Evolutionary conservation across 2,888 invertebrate species (phyloP).

Genomic region (Clostera curtula): DNA sequence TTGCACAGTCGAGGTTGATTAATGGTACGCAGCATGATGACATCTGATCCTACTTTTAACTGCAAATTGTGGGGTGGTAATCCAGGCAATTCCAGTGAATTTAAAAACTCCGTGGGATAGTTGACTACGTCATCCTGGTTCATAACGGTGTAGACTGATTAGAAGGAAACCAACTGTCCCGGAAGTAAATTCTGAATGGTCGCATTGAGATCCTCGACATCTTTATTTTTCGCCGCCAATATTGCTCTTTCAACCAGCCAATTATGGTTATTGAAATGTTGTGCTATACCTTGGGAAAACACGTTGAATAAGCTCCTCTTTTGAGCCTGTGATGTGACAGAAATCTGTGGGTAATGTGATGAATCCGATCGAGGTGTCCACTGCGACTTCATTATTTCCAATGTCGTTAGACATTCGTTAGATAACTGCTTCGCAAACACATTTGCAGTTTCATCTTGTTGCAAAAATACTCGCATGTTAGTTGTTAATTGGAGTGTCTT

Average conservation of each 20-base stretch:
- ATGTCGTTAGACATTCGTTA: no score
- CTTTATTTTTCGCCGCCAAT: slow-evolving; percentile 24
- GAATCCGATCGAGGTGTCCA: slow-evolving; percentile 18
- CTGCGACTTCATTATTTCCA: slow-evolving; percentile 16
- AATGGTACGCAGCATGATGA: no score
- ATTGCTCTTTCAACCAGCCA: slow-evolving; percentile 27
- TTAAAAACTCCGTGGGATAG: no score
- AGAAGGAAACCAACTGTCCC: slow-evolving; percentile 7
- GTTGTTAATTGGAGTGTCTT: slow-evolving; percentile 21
- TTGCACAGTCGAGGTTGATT: no score
- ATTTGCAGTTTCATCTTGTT: slow-evolving; percentile 17
- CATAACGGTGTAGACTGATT: no score
- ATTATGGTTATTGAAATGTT: slow-evolving; percentile 19
- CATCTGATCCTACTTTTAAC: no score
- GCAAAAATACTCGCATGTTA: slow-evolving; percentile 15
- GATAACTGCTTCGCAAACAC: slow-evolving; percentile 22
- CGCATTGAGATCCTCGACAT: slow-evolving; percentile 8
- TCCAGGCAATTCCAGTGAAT: no score
- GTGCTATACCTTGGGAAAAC: slow-evolving; percentile 21
- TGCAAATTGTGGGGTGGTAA: no score
- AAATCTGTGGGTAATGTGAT: slow-evolving; percentile 17
- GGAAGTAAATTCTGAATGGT: slow-evolving; percentile 6
- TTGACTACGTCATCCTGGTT: no score
- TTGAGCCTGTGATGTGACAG: slow-evolving; percentile 13
- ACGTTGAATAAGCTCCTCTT: slow-evolving; percentile 19